Percentiles rank a stretch among this genome's conserved stretches.
Evolutionary conservation across 1,140 invertebrate species (phyloP).

Genomic region (Venturia canescens): DNA sequence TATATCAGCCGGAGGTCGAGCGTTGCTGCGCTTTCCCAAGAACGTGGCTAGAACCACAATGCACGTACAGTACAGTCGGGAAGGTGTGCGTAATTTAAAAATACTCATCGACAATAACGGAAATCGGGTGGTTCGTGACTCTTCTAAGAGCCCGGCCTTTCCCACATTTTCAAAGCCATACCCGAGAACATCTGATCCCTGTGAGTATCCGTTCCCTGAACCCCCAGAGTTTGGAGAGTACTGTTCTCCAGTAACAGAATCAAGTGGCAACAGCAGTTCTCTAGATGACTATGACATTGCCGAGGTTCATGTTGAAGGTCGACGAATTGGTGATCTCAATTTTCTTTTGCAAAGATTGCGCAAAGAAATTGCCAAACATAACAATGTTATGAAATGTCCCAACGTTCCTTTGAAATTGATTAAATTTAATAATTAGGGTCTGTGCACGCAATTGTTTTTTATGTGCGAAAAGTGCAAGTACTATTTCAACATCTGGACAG

Average conservation of each 20-base stretch:
- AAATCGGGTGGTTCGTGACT: too few relatives aligned
- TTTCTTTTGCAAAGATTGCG: neutral
- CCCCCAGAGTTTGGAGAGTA: too few relatives aligned
- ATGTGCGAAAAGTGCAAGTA: neutral
- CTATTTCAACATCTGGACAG: slow-evolving; percentile 47
- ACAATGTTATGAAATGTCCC: neutral
- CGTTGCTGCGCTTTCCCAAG: too few relatives aligned
- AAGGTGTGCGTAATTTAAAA: too few relatives aligned
- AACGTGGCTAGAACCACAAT: too few relatives aligned
- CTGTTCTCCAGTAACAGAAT: too few relatives aligned
- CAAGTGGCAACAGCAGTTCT: neutral
- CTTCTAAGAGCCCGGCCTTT: too few relatives aligned
- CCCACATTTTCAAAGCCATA: too few relatives aligned
- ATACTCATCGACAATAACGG: too few relatives aligned
- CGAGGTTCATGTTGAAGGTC: neutral
- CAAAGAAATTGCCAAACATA: neutral
- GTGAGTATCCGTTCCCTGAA: too few relatives aligned
- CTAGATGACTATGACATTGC: neutral
- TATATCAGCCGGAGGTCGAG: neutral
- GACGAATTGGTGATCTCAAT: neutral
- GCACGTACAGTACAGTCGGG: too few relatives aligned
- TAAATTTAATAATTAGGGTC: neutral
- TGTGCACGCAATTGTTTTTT: neutral
- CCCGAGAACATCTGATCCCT: too few relatives aligned
- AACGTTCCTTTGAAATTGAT: neutral